Evolutionary conservation across 1,140 invertebrate species (phyloP).

Genomic region (Procambarus clarkii): DNA sequence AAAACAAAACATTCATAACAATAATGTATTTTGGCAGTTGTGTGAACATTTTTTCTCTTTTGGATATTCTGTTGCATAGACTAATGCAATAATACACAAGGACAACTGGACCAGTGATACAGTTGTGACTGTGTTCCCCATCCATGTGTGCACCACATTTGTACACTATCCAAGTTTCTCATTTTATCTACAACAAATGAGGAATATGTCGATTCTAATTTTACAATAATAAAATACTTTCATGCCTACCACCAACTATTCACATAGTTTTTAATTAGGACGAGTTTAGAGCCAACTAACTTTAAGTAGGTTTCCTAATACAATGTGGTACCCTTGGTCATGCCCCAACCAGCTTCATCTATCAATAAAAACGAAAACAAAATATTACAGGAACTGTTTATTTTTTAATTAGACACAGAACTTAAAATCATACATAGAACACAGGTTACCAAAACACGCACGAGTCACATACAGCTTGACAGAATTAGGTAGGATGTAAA

Average conservation of each 20-base stretch:
- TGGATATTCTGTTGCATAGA: conserved; percentile 66
- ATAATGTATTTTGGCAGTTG: conserved; percentile 62
- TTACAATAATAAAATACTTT: conserved; percentile 2
- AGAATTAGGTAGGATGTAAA: neutral
- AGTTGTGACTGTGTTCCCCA: conserved; percentile 1
- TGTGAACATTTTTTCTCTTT: conserved; percentile 11
- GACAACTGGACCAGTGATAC: conserved; percentile 43
- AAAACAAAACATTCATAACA: conserved; percentile 64
- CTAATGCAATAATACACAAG: conserved; percentile 56
- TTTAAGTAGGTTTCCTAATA: conserved; percentile 7
- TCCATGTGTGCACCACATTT: conserved; percentile 2
- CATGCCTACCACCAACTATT: conserved; percentile 43
- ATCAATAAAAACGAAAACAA: neutral
- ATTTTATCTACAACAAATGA: conserved; percentile 14
- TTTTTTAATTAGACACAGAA: too few relatives aligned
- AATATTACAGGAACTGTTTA: neutral
- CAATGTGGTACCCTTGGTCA: conserved; percentile 11
- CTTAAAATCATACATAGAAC: neutral
- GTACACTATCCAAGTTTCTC: conserved; percentile 10
- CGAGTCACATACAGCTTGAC: neutral
- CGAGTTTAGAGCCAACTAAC: neutral
- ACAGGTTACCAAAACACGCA: neutral
- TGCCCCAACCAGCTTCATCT: neutral
- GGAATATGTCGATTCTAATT: conserved; percentile 9
- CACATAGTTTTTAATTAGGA: conserved; percentile 13